Base-by-base conservation (phyloP, 2,113 vertebrate species). In the Petroica traversi region DNA sequence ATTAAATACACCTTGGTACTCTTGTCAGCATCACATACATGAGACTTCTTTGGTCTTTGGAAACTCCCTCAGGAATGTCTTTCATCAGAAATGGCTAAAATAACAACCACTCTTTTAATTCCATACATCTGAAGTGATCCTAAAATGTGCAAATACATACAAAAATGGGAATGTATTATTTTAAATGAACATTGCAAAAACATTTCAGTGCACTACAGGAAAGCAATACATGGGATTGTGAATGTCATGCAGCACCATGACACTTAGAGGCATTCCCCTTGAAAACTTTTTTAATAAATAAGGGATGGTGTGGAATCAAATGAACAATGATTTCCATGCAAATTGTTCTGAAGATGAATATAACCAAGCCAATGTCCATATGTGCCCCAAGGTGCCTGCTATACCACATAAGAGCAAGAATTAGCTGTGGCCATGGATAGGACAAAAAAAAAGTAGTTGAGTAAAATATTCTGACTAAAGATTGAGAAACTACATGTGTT, bases 361-460 rank as follows among this genome's bases (percentile, higher is more conserved):
- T 45, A 64, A 29, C 28, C 22, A 46, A 74, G 19, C 14, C 48
- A 16, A 1, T 10, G 46, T 38, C 40, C 14, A 0, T 31, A 28
- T 4, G 26, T 33, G 41, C 11, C 31, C n/a, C 16, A 23, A 33
- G 22, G 46, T 52, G 31, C 22, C 12, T 0, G 0, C 49, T 66
- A 7, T 0, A 1, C n/a, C 24, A 0, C 28, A 5, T 26, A 22
- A 52, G 38, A 84, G 33, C 31, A 80, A 49, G 40, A 66, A 59
- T 36, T 2, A 3, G 15, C 41, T 81, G 24, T 28, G 16, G 51
- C 49, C 17, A 5, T 3, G 28, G 31, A 33, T 14, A 34, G 38
- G 58, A n/a, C 62, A 58, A 57, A 48, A 40, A 20, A 67, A 22
- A 12, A 66, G 12, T 15, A 63, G 14, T 28, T 41, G 24, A 38